Base-by-base conservation (phyloP, 2,888 invertebrate genomes). In the Sympetrum striolatum region DNA sequence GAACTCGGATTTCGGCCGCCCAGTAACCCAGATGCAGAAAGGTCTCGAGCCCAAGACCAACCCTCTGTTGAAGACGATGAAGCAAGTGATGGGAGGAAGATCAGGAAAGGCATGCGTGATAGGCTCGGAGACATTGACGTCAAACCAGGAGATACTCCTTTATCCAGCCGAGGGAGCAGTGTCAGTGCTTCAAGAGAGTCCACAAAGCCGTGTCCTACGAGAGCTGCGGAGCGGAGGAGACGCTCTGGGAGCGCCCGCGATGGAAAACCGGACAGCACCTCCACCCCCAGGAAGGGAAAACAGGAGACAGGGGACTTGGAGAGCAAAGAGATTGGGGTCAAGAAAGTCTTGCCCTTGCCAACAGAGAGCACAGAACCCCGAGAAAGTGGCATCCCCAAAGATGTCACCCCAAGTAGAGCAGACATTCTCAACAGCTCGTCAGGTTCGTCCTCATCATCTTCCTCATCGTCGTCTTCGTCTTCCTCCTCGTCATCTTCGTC, bases 1-100 rank as follows among this genome's bases (percentile, higher is more conserved):
- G 96, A 96, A 95, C 95, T 95, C 94, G 95, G 96, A 95, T 95
- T 95, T 95, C 95, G 96, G 95, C 95, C 96, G 95, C 93, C 95
- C 80, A 53, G 80, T 90, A 90, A 80, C 90, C 79, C 90, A 12
- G 86, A 86, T 96, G 93, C 94, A 97, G 95, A 96, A 95, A 95
- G 97, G 97, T 96, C 96, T 96, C 96, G 97, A 96, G 94, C 95
- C 94, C 92, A 94, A 93, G 93, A 94, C 93, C 94, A 94, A 93
- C 93, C 92, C 93, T 58, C 86, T 60, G 35, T 37, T 64, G 86
- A 86, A 60, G 86, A 60, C 60, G 93, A 91, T 92, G 93, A 92
- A 92, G 93, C 92, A 92, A 92, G 92, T 91, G 92, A 92, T 91
- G 90, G 81, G 37, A 90, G 91, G 58, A 90, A 90, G 91, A 91